Conservation (phyloP, 2,113 vertebrate species). For the Grantiella picta region DNA sequence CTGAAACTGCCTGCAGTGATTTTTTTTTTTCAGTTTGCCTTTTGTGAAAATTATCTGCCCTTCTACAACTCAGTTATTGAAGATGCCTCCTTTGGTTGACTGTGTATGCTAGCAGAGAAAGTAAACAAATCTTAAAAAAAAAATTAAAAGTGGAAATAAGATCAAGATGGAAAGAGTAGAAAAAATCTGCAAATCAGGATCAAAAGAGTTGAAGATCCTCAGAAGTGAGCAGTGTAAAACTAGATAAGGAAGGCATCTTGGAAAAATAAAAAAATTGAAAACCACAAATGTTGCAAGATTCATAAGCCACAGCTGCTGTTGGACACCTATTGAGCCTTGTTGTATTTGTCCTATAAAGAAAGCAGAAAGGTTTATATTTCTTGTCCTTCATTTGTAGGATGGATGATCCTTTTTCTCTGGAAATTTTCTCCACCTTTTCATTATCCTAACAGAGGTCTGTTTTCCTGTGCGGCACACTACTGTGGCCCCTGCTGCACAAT, state of each 20-base stretch:
- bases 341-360: not conserved
- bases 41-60: not conserved
- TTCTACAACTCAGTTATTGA: not conserved
- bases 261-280: not conserved
- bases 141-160: not conserved
- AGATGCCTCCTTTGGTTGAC: not conserved
- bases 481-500: fast-evolving
- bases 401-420: not conserved
- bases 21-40: not conserved
- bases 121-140: not conserved
- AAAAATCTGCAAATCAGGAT: not conserved
- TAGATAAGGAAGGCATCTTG: not conserved
- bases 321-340: not conserved
- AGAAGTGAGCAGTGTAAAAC: not conserved
- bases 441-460: not conserved
- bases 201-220: not conserved
- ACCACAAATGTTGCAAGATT: fast-evolving
- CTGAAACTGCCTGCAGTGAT: not conserved
- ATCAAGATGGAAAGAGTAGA: not conserved
- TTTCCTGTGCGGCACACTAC: not conserved
- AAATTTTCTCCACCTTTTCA: not conserved
- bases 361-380: not conserved
- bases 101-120: fast-evolving
- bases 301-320: not conserved
- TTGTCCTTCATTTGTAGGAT: not conserved